Evolutionary conservation across 2,113 vertebrate genomes (phyloP), one percentile per base, ranked within the genome.

Genomic region (Acinonyx jubatus): DNA sequence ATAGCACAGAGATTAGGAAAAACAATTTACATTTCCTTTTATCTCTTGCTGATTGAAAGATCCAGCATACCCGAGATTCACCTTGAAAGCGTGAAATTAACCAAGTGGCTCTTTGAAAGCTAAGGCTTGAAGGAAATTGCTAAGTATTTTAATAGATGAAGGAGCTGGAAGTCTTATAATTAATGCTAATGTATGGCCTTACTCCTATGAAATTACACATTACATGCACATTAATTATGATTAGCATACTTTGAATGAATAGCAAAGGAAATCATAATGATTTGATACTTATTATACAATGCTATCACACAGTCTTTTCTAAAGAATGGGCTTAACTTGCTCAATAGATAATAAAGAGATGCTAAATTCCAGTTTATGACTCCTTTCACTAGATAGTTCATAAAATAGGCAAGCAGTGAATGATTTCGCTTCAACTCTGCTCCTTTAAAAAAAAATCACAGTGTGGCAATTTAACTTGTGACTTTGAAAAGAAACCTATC

Each of bases 191-290:
- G 96, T 91, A 5, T 38, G 69, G 52, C 3, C 74, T 52, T 0
- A 33, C 82, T 96, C 89, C 79, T 97, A 96, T 97, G 88, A 98
- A 98, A 97, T 92, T 92, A n/a, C 1, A 74, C 36, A 69, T 87
- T 98, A 89, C 31, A 86, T 79, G 25, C 13, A 45, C 38, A 92
- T 96, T 96, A 95, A 92, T 95, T 92, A 97, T 92, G 91, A 97
- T 94, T 96, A 96, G 18, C 33, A 90, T 97, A 95, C 23, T 63
- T 98, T 96, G 71, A 91, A 66, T 94, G 83, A 96, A 96, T 45
- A 95, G 7, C 4, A 93, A 93, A 93, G 7, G 82, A 96, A 98
- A 89, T 78, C 4, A 82, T 93, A 92, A 78, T 94, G 82, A 81
- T 95, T 95, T 95, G 6, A 76, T 89, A 87, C 95, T 97, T 97